Evolutionary conservation across 1,140 invertebrate species (phyloP), one percentile per base, ranked within the genome.

Genomic region (Zelostemma sp.): DNA sequence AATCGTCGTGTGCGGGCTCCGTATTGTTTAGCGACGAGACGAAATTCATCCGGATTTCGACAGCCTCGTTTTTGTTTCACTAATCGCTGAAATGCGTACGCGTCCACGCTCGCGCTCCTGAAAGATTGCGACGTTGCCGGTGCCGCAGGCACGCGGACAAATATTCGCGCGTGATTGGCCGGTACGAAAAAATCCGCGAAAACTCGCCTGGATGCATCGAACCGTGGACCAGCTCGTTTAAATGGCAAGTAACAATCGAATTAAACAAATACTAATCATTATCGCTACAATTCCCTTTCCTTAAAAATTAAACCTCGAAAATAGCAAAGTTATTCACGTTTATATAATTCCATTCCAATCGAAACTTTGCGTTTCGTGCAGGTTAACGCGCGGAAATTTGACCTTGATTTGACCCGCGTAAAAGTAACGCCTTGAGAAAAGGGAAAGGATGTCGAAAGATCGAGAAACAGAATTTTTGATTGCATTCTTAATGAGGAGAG

Each of bases 101-200:
- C 11, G 6, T 38, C n/a, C n/a, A n/a, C n/a, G n/a, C n/a, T 14
- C 12, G 40, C 6, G 40, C 15, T 15, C 11, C 12, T 41, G 14
- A 41, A 15, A 28, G 21, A 21, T 9, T 12, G 19, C 14, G 46
- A 41, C 40, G 40, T 41, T 12, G 40, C 15, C 25, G 46, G 50
- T 46, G 17, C 58, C 64, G 63, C 67, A 58, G 57, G 72, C 66
- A 58, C 50, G 54, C 35, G 56, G 60, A 62, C 62, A 73, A 68
- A 64, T 54, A 41, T 45, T 63, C 14, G 41, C 21, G 17, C 47
- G 57, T 71, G 74, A 76, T 76, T 76, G 74, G 74, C 62, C 59
- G 58, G 45, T 41, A 57, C 38, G 61, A 58, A 69, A 73, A 73
- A 73, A 73, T 73, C 68, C 68, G 71, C 71, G 55, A 76, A 60